phyloP scores from a whole-genome alignment of 1,140 invertebrate species.

The Hycleus phaleratus region DNA sequence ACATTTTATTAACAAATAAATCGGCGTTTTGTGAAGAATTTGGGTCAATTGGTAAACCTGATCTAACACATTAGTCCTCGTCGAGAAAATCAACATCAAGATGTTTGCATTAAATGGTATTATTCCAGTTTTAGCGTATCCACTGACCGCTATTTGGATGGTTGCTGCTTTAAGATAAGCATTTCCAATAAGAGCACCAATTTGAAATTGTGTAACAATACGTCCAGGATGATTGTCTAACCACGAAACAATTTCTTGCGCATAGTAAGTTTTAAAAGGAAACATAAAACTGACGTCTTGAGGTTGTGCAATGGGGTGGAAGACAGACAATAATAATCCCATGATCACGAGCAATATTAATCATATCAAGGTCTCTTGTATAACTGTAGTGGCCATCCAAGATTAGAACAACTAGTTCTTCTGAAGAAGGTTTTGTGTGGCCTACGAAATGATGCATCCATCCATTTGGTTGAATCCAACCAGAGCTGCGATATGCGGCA shows the following conservation, averaged over 20 bases:
- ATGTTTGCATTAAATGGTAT: too few relatives aligned
- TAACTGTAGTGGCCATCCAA: slow-evolving; percentile 36
- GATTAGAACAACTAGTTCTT: slow-evolving; percentile 29
- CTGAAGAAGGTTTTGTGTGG: slow-evolving; percentile 21
- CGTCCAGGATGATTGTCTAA: neutral
- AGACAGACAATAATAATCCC: slow-evolving; percentile 30
- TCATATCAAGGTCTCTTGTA: slow-evolving; percentile 34
- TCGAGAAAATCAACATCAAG: too few relatives aligned
- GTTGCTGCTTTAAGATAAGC: too few relatives aligned
- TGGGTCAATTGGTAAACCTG: too few relatives aligned
- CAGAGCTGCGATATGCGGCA: neutral
- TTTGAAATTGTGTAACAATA: too few relatives aligned
- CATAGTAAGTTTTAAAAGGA: slow-evolving; percentile 26
- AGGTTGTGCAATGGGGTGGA: slow-evolving; percentile 38
- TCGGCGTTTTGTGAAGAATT: too few relatives aligned
- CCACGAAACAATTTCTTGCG: slow-evolving; percentile 21
- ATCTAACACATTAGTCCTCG: too few relatives aligned
- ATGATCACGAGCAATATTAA: slow-evolving; percentile 30
- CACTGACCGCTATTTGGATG: too few relatives aligned
- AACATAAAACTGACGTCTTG: slow-evolving; percentile 35
- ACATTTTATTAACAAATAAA: too few relatives aligned
- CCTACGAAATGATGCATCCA: slow-evolving; percentile 28
- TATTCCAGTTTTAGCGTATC: too few relatives aligned
- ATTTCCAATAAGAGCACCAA: too few relatives aligned
- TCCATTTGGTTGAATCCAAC: slow-evolving; percentile 18